Percentiles rank a stretch among this genome's conserved stretches.
These are phyloP conservation scores for Stenchaetothrips biformis DNA, from an alignment of 2,888 invertebrate species.

Conservation along the genomic window DNA sequence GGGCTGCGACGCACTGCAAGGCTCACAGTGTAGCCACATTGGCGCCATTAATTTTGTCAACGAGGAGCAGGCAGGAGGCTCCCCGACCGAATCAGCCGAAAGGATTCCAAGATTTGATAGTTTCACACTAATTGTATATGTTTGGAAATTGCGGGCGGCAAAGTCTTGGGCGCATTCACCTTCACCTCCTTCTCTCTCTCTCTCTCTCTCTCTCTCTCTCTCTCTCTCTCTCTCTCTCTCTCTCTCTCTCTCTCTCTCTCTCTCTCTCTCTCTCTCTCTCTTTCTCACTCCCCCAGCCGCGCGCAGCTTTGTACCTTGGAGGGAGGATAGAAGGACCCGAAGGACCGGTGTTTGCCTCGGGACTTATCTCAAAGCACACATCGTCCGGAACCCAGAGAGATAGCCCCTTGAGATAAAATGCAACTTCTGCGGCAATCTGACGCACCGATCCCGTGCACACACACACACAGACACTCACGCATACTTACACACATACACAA, in stretches of 20 bases:
- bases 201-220: too few species aligned
- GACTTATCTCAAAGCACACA: slow-evolving; percentile 24
- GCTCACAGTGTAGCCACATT: too few species aligned
- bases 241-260: too few species aligned
- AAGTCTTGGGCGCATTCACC: too few species aligned
- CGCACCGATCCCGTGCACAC: slow-evolving; percentile 1
- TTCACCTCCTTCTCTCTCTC: too few species aligned
- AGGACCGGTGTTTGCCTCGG: slow-evolving; percentile 2
- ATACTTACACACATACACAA: background rate
- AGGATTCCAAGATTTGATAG: too few species aligned
- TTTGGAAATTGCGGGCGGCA: too few species aligned
- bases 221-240: background rate
- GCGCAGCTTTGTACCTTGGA: background rate
- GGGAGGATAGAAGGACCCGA: background rate
- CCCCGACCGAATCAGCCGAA: too few species aligned
- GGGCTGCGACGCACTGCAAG: background rate
- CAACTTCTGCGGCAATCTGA: slow-evolving; percentile 11
- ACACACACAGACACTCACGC: background rate
- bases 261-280: too few species aligned
- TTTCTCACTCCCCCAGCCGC: background rate
- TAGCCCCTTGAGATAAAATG: background rate
- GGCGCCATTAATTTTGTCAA: background rate
- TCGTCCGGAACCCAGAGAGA: slow-evolving; percentile 8
- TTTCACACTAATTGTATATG: too few species aligned
- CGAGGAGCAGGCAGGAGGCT: background rate